Evolutionary conservation across 2,797 vertebrate genomes (phyloP), one percentile per base, ranked within the genome.

Genomic region (Eleutherodactylus coqui): DNA sequence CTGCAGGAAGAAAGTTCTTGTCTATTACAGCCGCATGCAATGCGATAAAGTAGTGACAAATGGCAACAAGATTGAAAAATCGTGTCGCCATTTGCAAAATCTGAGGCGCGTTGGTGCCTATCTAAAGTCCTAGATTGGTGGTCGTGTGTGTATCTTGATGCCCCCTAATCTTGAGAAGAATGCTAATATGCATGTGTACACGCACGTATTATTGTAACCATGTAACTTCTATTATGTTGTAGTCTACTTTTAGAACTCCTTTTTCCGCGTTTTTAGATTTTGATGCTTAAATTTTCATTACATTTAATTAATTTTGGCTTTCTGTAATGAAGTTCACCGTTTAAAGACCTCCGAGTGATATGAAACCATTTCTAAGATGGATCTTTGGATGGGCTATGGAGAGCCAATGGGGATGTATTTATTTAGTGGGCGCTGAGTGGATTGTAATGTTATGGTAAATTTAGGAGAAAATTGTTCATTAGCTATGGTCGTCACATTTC

Each of bases 401-500:
- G 27, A 4, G 51, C 27, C 27, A 29, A 21, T 58, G 69, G 51
- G 64, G 51, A 49, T 21, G 34, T 85, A 60, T 86, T 76, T 82
- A 76, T 86, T 86, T 70, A 86, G 70, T 73, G 78, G 32, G 27
- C 45, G 2, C 70, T 75, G 85, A 86, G 51, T 45, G 70, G 55
- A 80, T 82, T 82, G 78, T 86, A 76, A 82, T 76, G 47, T 82
- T 75, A 86, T 86, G 85, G 85, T 82, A 67, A 51, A 51, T 82
- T 86, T 86, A 51, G 72, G 60, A 82, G 85, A 86, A 86, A 82
- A 86, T 86, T 77, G 78, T 72, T 24, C 45, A 69, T 86, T 86
- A 82, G 85, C 73, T 83, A 67, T 76, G 85, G 85, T 82, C 67
- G 69, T 86, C 73, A 77, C 73, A 86, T 82, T 86, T 86, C 85